Base-by-base conservation (phyloP, 2,888 invertebrate species). In the Cantharis rustica region DNA sequence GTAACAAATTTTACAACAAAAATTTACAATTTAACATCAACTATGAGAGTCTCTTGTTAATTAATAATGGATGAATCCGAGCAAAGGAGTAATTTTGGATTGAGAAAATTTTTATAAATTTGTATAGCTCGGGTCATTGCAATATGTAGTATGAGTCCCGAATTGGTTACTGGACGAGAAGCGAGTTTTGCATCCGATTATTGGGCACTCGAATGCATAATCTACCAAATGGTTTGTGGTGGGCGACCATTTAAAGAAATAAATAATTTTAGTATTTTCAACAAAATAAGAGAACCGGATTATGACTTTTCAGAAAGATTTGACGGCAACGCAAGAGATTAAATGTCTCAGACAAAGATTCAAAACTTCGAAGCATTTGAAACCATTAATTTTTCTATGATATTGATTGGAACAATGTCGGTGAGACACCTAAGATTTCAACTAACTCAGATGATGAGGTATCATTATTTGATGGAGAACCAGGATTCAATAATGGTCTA, bases 91-190 rank as follows among this genome's bases (percentile, higher is more conserved):
- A n/a, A n/a, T n/a, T n/a, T n/a, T n/a, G n/a, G n/a, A n/a, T n/a
- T n/a, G n/a, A n/a, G n/a, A n/a, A n/a, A n/a, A n/a, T n/a, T n/a
- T n/a, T n/a, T n/a, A n/a, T n/a, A n/a, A n/a, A n/a, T n/a, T n/a
- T n/a, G n/a, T n/a, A n/a, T n/a, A n/a, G n/a, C n/a, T n/a, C n/a
- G n/a, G n/a, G n/a, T n/a, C n/a, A n/a, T n/a, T n/a, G n/a, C n/a
- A n/a, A n/a, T 99, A 99, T 88, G 98, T 99, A 0, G n/a, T n/a
- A n/a, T n/a, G n/a, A 98, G 98, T 74, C 99, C 99, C 3, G 99
- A 99, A 89, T 92, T 99, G 79, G 90, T 99, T 70, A 94, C 93
- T 77, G 94, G 95, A 86, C 92, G 93, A 77, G 86, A 86, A 61
- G 92, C 93, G 1, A 93, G 93, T 72, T 91, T 92, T 73, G 92